Evolutionary conservation across 2,113 vertebrate species (phyloP).

Genomic region (Scomber scombrus): DNA sequence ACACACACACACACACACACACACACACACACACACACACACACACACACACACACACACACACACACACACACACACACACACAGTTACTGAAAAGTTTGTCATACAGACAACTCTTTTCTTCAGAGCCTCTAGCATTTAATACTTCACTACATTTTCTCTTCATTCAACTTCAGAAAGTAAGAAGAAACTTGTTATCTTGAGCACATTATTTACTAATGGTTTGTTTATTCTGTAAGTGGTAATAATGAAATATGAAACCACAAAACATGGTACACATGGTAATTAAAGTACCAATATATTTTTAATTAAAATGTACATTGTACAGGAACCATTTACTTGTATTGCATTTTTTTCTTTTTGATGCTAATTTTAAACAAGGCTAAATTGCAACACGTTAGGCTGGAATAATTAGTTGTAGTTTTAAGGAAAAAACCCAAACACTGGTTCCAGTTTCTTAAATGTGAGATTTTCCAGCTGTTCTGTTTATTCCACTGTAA

Average conservation of each 20-base stretch:
- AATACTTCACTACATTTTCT: conserved; percentile 38
- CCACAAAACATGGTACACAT: background rate
- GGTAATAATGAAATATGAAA: background rate
- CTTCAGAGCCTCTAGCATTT: conserved; percentile 47
- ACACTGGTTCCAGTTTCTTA: no score
- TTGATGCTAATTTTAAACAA: background rate
- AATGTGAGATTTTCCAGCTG: no score
- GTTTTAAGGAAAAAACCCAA: no score
- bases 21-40: conserved; percentile 26
- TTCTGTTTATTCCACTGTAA: no score
- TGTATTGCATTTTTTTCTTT: background rate
- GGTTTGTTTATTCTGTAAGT: background rate
- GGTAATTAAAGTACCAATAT: no score
- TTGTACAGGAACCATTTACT: background rate
- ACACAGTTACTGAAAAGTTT: conserved; percentile 70
- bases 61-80: conserved; percentile 49
- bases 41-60: conserved; percentile 25
- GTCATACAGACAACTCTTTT: conserved; percentile 57
- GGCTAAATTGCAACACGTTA: background rate
- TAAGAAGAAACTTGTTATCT: conserved; percentile 4
- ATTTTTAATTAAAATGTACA: background rate
- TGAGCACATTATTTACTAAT: background rate
- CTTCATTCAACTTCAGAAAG: conserved; percentile 42
- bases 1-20: conserved; percentile 35
- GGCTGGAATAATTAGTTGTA: background rate